Conservation (phyloP, 2,888 invertebrate genomes). For the Epistrophella euchroma region DNA sequence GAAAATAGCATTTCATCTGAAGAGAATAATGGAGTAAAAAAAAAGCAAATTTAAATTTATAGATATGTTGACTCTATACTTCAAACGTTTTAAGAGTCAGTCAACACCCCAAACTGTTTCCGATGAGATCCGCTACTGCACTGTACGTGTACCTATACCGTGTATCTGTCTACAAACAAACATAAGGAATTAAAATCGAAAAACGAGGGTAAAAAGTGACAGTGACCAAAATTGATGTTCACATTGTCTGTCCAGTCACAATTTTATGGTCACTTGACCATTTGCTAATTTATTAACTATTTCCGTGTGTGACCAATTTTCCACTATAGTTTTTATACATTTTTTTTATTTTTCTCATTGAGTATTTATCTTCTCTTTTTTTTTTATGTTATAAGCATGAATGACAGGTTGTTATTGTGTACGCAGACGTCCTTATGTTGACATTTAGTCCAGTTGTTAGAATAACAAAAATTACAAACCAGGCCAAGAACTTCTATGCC, state of each 20-base stretch:
- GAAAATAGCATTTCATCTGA: too few species aligned
- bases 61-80: too few species aligned
- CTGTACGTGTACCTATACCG: neutral
- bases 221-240: conserved; percentile 71
- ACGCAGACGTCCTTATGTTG: conserved; percentile 69
- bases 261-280: conserved; percentile 78
- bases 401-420: conserved; percentile 66
- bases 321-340: conserved; percentile 51
- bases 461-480: conserved; percentile 15
- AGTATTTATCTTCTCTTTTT: conserved; percentile 44
- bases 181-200: conserved; percentile 37
- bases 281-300: conserved; percentile 79
- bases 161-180: neutral
- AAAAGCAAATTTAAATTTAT: too few species aligned
- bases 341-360: conserved; percentile 24
- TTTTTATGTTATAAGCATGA: conserved; percentile 56
- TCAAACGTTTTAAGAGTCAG: too few species aligned
- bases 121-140: neutral
- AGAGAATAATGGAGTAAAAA: too few species aligned
- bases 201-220: conserved; percentile 52
- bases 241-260: conserved; percentile 76
- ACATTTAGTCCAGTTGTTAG: conserved; percentile 56
- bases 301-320: conserved; percentile 78
- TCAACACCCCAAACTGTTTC: neutral
- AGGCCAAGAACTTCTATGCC: conserved; percentile 39